These are phyloP conservation scores for Heliocidaris erythrogramma DNA, from an alignment of 35 echinoderm and acorn worm species.

Conservation along the genomic window DNA sequence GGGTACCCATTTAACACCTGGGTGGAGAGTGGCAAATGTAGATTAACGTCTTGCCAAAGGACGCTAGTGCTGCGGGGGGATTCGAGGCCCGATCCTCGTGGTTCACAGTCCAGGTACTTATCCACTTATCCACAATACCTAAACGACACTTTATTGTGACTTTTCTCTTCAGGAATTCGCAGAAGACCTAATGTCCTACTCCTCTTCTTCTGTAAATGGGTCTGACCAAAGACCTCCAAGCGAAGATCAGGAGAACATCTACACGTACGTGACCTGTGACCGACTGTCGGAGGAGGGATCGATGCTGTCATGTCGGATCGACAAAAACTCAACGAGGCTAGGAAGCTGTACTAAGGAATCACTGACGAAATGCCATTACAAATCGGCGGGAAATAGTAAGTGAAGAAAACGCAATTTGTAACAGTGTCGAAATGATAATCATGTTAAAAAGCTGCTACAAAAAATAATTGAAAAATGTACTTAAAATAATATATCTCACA, in stretches of 20 bases:
- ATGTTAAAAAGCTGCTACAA: no score
- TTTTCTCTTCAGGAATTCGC: neutral
- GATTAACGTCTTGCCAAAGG: no score
- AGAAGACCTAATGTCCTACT: neutral
- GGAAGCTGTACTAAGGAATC: neutral
- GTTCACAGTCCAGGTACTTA: no score
- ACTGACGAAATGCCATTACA: slow-evolving; percentile 31
- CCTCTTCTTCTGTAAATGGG: neutral
- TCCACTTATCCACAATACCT: no score
- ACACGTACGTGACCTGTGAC: slow-evolving; percentile 22
- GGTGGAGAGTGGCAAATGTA: no score
- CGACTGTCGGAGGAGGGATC: neutral
- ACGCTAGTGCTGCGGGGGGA: no score
- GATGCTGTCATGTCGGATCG: neutral
- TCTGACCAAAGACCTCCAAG: neutral
- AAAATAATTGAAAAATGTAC: no score
- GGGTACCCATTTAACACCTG: no score
- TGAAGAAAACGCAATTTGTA: neutral
- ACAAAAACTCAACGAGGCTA: neutral
- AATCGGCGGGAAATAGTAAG: slow-evolving; percentile 6
- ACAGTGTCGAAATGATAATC: no score
- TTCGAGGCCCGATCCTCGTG: no score
- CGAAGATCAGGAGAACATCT: neutral
- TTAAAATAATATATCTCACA: no score
- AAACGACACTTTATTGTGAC: neutral